phyloP scores from a whole-genome alignment of 2,888 invertebrate genomes.

The Lochmaea capreae region DNA sequence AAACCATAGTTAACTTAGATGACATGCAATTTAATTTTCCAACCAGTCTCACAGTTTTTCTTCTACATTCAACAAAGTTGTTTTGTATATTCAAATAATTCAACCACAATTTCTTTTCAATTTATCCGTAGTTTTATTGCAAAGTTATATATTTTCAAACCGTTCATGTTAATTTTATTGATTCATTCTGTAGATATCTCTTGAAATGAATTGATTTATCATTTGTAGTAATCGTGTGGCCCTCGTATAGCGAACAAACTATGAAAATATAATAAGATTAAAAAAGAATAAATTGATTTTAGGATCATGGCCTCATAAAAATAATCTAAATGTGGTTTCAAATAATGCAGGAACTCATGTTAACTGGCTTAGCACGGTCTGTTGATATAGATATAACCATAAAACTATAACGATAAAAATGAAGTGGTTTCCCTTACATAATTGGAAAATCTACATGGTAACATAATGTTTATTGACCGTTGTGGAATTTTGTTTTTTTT shows the following conservation, averaged over 20 bases:
- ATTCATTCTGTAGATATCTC: neutral
- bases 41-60: no score
- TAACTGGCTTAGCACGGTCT: constrained; percentile 1
- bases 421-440: neutral
- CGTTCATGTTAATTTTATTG: neutral
- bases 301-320: constrained; percentile 30
- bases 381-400: constrained; percentile 21
- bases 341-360: constrained; percentile 11
- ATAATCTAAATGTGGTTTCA: constrained; percentile 40
- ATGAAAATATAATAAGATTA: constrained; percentile 38
- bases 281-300: constrained; percentile 33
- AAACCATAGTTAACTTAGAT: no score
- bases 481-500: neutral
- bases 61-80: no score
- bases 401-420: constrained; percentile 17
- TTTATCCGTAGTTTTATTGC: no score
- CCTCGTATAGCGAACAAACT: neutral
- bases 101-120: no score
- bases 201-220: neutral
- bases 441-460: neutral
- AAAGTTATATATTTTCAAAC: no score
- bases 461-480: neutral
- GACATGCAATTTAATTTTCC: no score
- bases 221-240: neutral
- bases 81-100: no score